Evolutionary conservation across 1,140 invertebrate species (phyloP).

Genomic region (Tribolium madens): DNA sequence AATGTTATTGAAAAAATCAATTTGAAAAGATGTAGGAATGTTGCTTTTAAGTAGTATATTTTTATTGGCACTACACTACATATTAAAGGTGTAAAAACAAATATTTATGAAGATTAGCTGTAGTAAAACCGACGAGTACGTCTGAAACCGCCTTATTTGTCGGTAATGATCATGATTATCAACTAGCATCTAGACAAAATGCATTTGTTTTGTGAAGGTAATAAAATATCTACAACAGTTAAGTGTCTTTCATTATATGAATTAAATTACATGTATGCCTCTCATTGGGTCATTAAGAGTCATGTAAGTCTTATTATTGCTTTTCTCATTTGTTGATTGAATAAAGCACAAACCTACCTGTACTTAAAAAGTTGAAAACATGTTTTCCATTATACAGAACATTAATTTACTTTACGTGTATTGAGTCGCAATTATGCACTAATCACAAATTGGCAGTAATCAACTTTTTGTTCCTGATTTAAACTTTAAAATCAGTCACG

Average conservation of each 20-base stretch:
- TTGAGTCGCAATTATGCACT: neutral
- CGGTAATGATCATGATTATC: neutral
- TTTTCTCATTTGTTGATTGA: neutral
- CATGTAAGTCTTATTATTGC: neutral
- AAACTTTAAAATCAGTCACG: neutral
- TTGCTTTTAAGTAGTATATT: neutral
- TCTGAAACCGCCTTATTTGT: neutral
- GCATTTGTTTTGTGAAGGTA: neutral
- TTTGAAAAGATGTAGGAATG: too few species aligned
- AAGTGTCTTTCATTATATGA: neutral
- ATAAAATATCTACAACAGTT: neutral
- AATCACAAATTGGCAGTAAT: neutral
- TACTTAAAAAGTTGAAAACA: neutral
- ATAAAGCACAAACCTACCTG: neutral
- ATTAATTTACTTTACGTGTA: neutral
- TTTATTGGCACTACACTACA: neutral
- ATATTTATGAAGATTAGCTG: neutral
- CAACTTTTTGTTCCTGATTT: neutral
- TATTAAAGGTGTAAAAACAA: neutral
- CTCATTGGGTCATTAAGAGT: neutral
- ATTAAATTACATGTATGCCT: neutral
- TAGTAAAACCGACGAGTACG: neutral
- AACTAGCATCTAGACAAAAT: neutral
- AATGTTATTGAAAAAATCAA: neutral
- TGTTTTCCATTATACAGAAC: neutral